These are phyloP conservation scores for Hermodice carunculata DNA, from an alignment of 2,888 invertebrate genomes.

Conservation along the genomic window DNA sequence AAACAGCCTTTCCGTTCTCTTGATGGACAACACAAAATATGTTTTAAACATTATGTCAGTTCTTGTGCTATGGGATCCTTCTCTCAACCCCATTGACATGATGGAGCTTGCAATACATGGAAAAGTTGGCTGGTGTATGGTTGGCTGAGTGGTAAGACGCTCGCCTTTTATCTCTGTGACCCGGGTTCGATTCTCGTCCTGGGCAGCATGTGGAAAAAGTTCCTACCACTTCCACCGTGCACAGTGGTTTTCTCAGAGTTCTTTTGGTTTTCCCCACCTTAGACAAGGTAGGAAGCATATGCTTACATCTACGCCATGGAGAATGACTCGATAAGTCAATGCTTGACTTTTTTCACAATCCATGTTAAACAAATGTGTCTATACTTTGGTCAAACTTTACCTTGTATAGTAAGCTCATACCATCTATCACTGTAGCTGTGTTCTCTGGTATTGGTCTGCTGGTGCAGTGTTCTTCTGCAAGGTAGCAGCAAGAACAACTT, in stretches of 20 bases:
- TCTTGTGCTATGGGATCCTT: slow-evolving; percentile 14
- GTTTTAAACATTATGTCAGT: slow-evolving; percentile 36
- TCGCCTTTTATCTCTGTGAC: too few species aligned
- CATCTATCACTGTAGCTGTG: slow-evolving; percentile 32
- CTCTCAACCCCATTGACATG: slow-evolving; percentile 17
- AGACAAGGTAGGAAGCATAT: too few species aligned
- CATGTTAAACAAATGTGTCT: too few species aligned
- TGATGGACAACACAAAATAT: slow-evolving; percentile 34
- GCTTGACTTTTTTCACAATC: too few species aligned
- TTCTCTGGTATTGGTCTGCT: slow-evolving; percentile 19
- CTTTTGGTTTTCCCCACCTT: too few species aligned
- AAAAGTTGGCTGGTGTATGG: slow-evolving; percentile 24
- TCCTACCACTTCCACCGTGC: too few species aligned
- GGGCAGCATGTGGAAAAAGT: too few species aligned
- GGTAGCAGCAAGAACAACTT: slow-evolving; percentile 17
- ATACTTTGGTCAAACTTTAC: slow-evolving; percentile 32
- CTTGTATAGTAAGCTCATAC: slow-evolving; percentile 32
- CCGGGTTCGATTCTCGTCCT: too few species aligned
- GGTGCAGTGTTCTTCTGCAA: slow-evolving; percentile 25
- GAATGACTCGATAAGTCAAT: too few species aligned
- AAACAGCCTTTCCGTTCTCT: slow-evolving; percentile 27
- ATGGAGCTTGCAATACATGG: slow-evolving; percentile 21
- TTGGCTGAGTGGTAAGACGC: too few species aligned
- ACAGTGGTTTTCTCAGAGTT: too few species aligned
- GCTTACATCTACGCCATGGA: too few species aligned